Evolutionary conservation across 64 coral and sea anemone species (phyloP), one percentile per base, ranked within the genome.

Genomic region (Montipora sp.): DNA sequence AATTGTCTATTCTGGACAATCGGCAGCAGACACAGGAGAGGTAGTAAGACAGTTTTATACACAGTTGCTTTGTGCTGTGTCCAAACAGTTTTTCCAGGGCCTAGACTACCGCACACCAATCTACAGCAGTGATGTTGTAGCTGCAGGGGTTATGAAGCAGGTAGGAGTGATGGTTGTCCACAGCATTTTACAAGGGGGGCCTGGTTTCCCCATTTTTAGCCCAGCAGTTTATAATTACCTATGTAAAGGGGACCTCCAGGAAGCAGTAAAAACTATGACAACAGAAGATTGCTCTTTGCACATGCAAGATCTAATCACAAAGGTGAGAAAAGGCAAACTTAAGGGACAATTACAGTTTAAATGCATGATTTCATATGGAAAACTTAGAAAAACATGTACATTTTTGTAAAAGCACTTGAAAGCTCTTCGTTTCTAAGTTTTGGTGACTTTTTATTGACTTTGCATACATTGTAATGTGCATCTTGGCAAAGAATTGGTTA

Each of bases 291-390:
- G 88, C 75, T 95, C 93, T 47, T 69, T 80, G 51, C 22, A 87
- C 55, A 90, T 90, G 74, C 84, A 68, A 59, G 75, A 95, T 60
- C 67, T 90, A 18, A 95, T 95, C 79, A 55, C 43, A 90, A 95
- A 95, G 93, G 93, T 80, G 84, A 89, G 16, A 74, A 74, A 74
- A 74, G 23, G 22, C 71, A 74, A 74, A 21, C 36, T 73, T 71
- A 71, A 73, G 87, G 87, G 70, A 22, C 70, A 73, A 22, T 73
- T 73, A 14, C 59, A 61, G 59, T 10, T 63, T 13, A 63, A 63
- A 5, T 63, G 13, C 13, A 63, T 15, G 13, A 63, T 63, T 18
- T 63, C 59, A 63, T 63, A 8, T 63, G 71, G 71, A 74, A 74
- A 74, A 24, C 19, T 74, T 23, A 24, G 71, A 71, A 13, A 74